phyloP scores from a whole-genome alignment of 2,888 invertebrate species.

The Dynastes grantii region DNA sequence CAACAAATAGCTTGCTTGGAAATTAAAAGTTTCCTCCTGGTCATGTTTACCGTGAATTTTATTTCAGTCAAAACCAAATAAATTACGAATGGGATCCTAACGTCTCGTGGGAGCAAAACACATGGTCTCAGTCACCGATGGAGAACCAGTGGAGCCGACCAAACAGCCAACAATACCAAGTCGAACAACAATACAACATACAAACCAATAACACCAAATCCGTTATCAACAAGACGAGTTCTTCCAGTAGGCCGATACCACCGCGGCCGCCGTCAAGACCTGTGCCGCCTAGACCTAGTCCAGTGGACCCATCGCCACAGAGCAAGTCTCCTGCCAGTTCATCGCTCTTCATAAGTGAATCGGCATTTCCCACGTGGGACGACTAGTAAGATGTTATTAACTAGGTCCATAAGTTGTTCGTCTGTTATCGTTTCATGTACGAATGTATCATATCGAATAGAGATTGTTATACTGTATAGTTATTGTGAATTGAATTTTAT shows the following conservation, averaged over 20 bases:
- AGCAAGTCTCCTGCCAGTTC: conserved; percentile 61
- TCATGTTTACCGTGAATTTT: neutral
- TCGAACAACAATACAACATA: conserved; percentile 69
- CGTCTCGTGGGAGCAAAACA: conserved; percentile 67
- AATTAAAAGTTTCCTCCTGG: too few relatives aligned
- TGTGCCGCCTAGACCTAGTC: conserved; percentile 58
- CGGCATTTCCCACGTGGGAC: conserved; percentile 79
- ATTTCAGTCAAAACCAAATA: conserved; percentile 51
- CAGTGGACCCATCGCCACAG: conserved; percentile 61
- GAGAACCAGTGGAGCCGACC: conserved; percentile 56
- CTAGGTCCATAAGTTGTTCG: conserved; percentile 52
- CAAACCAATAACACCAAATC: conserved; percentile 68
- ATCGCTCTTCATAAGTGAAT: conserved; percentile 75
- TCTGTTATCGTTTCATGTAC: conserved; percentile 54
- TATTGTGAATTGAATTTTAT: conserved; percentile 51
- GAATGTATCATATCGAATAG: conserved; percentile 54
- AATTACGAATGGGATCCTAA: conserved; percentile 66
- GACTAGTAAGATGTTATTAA: conserved; percentile 71
- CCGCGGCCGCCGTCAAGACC: conserved; percentile 54
- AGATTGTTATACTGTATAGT: conserved; percentile 53
- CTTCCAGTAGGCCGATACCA: conserved; percentile 57
- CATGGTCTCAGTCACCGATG: conserved; percentile 65
- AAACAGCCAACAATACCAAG: conserved; percentile 64
- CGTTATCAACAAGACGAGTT: conserved; percentile 64
- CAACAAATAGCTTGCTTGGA: too few relatives aligned